Base-by-base conservation (phyloP, 2,113 vertebrate genomes). In the Tapirus terrestris region DNA sequence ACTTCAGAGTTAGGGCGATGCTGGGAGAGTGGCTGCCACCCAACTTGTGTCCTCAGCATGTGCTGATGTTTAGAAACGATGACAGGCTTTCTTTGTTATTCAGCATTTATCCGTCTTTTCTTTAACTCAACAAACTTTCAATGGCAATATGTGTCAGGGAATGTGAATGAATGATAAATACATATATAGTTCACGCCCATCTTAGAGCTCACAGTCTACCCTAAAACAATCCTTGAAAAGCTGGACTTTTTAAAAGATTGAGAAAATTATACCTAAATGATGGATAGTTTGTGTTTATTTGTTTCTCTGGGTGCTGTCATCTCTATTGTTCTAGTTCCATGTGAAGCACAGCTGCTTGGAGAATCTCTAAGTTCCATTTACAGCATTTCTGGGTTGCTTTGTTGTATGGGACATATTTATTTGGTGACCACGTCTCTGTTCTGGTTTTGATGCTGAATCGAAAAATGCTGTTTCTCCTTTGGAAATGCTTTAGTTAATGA, bases 381-480 rank as follows among this genome's bases (percentile, higher is more conserved):
- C 16, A 18, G 58, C 81, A 48, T 77, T 18, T 5, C 70, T 25
- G 18, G 60, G 13, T 45, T 95, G 89, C 73, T 90, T 29, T 27
- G 0, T 93, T 96, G 79, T 88, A 90, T 94, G 68, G 94, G 81
- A 97, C 98, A 96, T 96, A 60, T 83, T 98, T 98, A 81, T 97
- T 96, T 97, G 91, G 53, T 92, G 96, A 76, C 83, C 92, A 20
- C 33, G 0, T 2, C 48, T 95, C 31, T n/a, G 75, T 88, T 95
- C n/a, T 92, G n/a, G 70, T 97, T 98, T 91, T 63, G 61, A 96
- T 80, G 85, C 79, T 82, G 77, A 98, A 51, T 82, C 60, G 31
- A 68, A 82, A 98, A 97, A 77, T 61, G 27, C 72, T 67, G 92
- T n/a, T 96, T 48, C 63, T 96, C 51, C 83, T 51, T 53, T 65